Conservation (phyloP, 1,140 invertebrate genomes). For the Micrasema longulum region DNA sequence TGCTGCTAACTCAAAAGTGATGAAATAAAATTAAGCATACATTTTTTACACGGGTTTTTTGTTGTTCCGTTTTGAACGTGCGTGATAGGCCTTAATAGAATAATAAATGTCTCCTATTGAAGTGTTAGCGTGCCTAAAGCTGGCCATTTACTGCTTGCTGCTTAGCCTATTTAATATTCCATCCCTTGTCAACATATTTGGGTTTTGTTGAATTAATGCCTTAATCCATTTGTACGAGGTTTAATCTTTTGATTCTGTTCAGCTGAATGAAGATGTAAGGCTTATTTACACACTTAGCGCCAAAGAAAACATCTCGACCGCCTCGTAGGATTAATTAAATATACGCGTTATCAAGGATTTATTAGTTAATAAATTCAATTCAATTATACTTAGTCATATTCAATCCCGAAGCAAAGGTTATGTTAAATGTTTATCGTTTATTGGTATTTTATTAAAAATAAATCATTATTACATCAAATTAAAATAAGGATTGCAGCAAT, state of each 20-base stretch:
- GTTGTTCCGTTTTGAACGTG: no score
- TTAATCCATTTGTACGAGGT: constrained; percentile 19
- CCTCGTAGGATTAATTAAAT: not conserved
- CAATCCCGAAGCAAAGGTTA: no score
- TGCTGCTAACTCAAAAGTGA: no score
- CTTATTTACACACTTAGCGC: constrained; percentile 10
- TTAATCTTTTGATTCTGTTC: constrained; percentile 24
- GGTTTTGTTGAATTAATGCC: constrained; percentile 25
- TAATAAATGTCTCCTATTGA: constrained; percentile 21
- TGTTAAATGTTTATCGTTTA: no score
- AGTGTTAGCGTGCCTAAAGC: constrained; percentile 7
- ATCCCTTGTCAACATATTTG: constrained; percentile 32
- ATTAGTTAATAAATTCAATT: no score
- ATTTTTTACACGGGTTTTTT: no score
- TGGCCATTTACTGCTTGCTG: constrained; percentile 19
- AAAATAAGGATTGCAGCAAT: no score
- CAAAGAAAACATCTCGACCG: constrained; percentile 1
- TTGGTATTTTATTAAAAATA: no score
- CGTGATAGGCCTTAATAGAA: no score
- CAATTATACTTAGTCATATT: no score
- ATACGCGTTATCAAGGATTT: not conserved
- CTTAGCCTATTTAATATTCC: constrained; percentile 28
- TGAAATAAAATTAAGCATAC: no score
- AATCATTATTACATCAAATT: no score
- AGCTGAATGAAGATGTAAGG: not conserved